Evolutionary conservation across 2,888 invertebrate species (phyloP).

Genomic region (Drosophila barbarae): DNA sequence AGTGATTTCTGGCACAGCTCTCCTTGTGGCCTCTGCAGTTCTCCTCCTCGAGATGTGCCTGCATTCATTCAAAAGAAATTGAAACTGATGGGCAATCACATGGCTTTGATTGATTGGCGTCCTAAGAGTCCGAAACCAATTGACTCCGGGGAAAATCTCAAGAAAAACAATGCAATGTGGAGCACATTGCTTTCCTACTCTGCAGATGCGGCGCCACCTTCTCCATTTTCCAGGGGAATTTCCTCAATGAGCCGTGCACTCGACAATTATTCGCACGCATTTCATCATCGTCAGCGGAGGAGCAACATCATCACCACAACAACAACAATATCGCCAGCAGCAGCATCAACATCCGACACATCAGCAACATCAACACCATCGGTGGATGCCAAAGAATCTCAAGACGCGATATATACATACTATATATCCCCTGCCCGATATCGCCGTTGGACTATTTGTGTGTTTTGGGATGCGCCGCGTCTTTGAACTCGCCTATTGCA

Average conservation of each 20-base stretch:
- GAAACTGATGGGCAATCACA: conserved; percentile 28
- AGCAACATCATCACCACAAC: conserved; percentile 4
- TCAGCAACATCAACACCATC: conserved; percentile 36
- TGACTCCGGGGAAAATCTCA: conserved; percentile 16
- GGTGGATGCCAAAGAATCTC: conserved; percentile 35
- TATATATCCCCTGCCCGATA: conserved; percentile 8
- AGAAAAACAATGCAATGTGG: conserved; percentile 20
- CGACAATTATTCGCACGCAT: conserved; percentile 68
- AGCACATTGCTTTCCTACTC: conserved; percentile 12
- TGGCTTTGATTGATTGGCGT: conserved; percentile 62
- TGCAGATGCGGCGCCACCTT: conserved; percentile 1
- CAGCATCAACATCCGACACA: conserved; percentile 18
- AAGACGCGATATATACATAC: not conserved
- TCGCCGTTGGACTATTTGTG: conserved; percentile 27
- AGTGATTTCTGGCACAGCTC: conserved; percentile 20
- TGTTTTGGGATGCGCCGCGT: conserved; percentile 20
- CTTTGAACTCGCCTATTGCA: conserved; percentile 60
- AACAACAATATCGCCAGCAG: not conserved
- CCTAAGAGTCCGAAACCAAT: conserved; percentile 30
- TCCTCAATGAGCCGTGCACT: conserved; percentile 41
- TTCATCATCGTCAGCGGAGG: conserved; percentile 44
- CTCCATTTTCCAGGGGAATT: conserved; percentile 22
- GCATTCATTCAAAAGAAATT: conserved; percentile 30
- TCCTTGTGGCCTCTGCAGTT: not conserved
- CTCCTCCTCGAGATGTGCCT: conserved; percentile 6